A percentile compares a stretch with the other conserved stretches of the same genome.
These are phyloP conservation scores for Luehdorfia chinensis DNA, from an alignment of 1,140 invertebrate genomes.

Conservation along the genomic window DNA sequence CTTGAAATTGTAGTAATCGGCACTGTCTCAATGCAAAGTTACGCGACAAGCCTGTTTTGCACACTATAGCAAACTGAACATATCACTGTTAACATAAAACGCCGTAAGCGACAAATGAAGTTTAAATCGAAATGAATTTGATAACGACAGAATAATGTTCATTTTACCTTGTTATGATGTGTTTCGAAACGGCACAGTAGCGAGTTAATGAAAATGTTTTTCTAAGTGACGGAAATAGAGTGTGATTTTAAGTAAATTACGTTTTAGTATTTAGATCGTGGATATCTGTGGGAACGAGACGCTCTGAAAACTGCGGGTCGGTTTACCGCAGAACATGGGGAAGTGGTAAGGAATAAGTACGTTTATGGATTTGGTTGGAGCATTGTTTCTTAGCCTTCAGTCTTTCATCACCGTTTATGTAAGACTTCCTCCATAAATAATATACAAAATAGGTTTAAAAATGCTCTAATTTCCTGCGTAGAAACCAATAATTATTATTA, in stretches of 20 bases:
- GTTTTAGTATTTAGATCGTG: conserved; percentile 20
- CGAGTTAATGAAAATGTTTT: conserved; percentile 18
- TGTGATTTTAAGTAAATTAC: conserved; percentile 21
- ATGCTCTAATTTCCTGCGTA: no score
- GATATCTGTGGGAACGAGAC: conserved; percentile 47
- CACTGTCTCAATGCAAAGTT: conserved; percentile 37
- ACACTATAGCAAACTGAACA: conserved; percentile 38
- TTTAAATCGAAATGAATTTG: conserved; percentile 5
- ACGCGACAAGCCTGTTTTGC: conserved; percentile 28
- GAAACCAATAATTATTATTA: no score
- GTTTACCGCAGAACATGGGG: conserved; percentile 17
- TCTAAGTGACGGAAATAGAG: conserved; percentile 22
- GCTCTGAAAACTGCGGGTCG: conserved; percentile 42
- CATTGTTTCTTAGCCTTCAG: conserved; percentile 15
- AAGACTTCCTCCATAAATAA: no score
- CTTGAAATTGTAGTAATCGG: conserved; percentile 28
- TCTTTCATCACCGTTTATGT: no score
- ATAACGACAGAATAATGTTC: conserved; percentile 1
- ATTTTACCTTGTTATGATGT: conserved; percentile 3
- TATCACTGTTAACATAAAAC: conserved; percentile 19
- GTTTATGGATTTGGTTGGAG: conserved; percentile 10
- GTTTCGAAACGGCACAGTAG: conserved; percentile 12
- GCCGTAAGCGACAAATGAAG: conserved; percentile 18
- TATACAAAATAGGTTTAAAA: no score
- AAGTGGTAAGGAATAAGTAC: conserved; percentile 14